Conservation (phyloP, 1,140 invertebrate genomes). For the Periplaneta americana region DNA sequence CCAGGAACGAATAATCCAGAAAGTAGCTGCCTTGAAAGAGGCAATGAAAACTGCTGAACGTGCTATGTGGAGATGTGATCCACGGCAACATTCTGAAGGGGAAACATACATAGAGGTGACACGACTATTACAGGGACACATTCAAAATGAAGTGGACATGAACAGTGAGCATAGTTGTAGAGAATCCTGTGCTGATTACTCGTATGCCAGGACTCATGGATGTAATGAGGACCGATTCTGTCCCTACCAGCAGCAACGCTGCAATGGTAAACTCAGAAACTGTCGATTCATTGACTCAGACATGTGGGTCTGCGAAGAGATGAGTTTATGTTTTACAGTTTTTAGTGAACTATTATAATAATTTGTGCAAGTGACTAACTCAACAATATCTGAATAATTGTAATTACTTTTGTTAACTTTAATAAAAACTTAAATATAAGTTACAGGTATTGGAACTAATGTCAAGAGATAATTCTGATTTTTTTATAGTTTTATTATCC, state of each 20-base stretch:
- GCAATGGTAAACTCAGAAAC: constrained; percentile 68
- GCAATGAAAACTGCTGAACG: too few relatives aligned
- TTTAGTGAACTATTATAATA: too few relatives aligned
- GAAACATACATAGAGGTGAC: constrained; percentile 71
- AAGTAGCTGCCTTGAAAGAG: too few relatives aligned
- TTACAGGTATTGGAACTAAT: too few relatives aligned
- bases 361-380: too few relatives aligned
- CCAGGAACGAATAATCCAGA: too few relatives aligned
- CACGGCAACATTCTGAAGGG: constrained; percentile 53
- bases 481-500: too few relatives aligned
- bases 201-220: constrained; percentile 57
- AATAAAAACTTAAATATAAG: too few relatives aligned
- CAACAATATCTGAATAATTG: too few relatives aligned
- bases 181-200: constrained; percentile 75
- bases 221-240: constrained; percentile 71
- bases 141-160: constrained; percentile 84
- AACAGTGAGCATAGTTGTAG: constrained; percentile 65
- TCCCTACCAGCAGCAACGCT: constrained; percentile 53
- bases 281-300: constrained; percentile 80
- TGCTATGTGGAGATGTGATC: constrained; percentile 72
- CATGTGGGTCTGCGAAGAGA: constrained; percentile 74
- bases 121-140: constrained; percentile 67
- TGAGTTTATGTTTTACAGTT: too few relatives aligned
- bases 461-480: too few relatives aligned
- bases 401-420: too few relatives aligned